A percentile compares a stretch with the other conserved stretches of the same genome.
Conservation (phyloP, 2,888 invertebrate genomes). For the Cantharis nigra region DNA sequence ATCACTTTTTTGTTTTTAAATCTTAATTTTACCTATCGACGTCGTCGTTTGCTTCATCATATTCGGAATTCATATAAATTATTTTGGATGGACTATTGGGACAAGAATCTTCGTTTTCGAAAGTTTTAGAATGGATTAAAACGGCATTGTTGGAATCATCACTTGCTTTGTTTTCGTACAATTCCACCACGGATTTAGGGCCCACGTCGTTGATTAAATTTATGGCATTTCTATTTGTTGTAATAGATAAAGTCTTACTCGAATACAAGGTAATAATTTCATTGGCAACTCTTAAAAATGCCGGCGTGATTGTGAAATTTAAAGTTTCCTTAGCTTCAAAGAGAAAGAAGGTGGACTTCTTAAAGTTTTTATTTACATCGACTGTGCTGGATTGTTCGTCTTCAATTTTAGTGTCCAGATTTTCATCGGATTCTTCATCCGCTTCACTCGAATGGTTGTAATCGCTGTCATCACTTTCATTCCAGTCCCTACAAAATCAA, state of each 20-base stretch:
- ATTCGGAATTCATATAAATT: conserved; percentile 36
- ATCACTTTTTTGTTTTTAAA: background rate
- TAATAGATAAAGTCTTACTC: conserved; percentile 53
- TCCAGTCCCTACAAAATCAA: conserved; percentile 49
- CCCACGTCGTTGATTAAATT: conserved; percentile 69
- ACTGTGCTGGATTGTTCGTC: conserved; percentile 13
- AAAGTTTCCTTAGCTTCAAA: conserved; percentile 70
- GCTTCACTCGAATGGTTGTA: conserved; percentile 62
- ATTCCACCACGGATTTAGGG: conserved; percentile 63
- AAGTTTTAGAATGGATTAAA: conserved; percentile 62
- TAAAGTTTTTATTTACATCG: conserved; percentile 37
- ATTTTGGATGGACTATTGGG: conserved; percentile 63
- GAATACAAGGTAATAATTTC: conserved; percentile 52
- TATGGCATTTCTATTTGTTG: conserved; percentile 51
- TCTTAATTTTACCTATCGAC: conserved; percentile 48
- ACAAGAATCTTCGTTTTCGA: conserved; percentile 65
- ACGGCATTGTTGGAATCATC: conserved; percentile 55
- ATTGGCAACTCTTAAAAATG: conserved; percentile 60
- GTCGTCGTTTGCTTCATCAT: conserved; percentile 45
- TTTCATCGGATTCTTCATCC: conserved; percentile 50
- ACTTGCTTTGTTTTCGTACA: conserved; percentile 59
- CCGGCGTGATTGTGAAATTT: conserved; percentile 71
- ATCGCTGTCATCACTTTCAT: conserved; percentile 55
- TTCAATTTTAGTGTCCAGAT: conserved; percentile 34
- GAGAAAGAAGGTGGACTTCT: conserved; percentile 68